These are phyloP conservation scores for Misgurnus anguillicaudatus DNA, from an alignment of 2,113 vertebrate genomes.

Conservation along the genomic window DNA sequence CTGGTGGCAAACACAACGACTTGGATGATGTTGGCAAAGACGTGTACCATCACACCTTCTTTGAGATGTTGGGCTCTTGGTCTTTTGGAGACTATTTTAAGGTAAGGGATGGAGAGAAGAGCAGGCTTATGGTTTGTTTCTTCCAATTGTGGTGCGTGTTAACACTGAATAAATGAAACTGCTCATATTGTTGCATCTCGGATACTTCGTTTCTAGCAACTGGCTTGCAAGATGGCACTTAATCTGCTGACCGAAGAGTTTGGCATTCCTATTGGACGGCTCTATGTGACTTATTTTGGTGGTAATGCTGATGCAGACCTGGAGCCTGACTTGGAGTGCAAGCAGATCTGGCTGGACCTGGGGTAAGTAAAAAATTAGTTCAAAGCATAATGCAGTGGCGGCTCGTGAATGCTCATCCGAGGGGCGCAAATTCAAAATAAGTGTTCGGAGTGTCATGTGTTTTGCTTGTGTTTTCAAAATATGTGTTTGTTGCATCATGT, in stretches of 20 bases:
- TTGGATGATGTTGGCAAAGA: constrained; percentile 97
- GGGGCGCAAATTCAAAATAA: too few species aligned
- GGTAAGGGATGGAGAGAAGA: constrained; percentile 68
- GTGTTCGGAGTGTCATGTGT: too few species aligned
- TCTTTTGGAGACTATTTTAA: constrained; percentile 99
- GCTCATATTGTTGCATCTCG: not conserved
- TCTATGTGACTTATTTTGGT: constrained; percentile 98
- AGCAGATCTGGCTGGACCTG: constrained; percentile 94
- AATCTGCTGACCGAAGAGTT: constrained; percentile 93
- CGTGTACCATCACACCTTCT: constrained; percentile 98
- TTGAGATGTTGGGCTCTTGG: constrained; percentile 99
- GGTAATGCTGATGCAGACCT: constrained; percentile 85
- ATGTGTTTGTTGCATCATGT: too few species aligned
- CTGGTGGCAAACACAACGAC: constrained; percentile 97
- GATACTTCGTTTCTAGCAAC: constrained; percentile 73
- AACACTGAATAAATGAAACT: not conserved
- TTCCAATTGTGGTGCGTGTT: constrained; percentile 2
- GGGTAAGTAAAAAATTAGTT: constrained; percentile 77
- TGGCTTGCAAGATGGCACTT: constrained; percentile 93
- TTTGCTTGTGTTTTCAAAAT: too few species aligned
- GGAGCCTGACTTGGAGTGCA: constrained; percentile 94
- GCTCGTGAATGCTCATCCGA: too few species aligned
- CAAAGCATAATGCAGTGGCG: not conserved
- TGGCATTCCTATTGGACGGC: constrained; percentile 88
- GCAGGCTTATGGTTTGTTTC: too few species aligned